phyloP scores from a whole-genome alignment of 2,888 invertebrate genomes.

The Chloromyia formosa region DNA sequence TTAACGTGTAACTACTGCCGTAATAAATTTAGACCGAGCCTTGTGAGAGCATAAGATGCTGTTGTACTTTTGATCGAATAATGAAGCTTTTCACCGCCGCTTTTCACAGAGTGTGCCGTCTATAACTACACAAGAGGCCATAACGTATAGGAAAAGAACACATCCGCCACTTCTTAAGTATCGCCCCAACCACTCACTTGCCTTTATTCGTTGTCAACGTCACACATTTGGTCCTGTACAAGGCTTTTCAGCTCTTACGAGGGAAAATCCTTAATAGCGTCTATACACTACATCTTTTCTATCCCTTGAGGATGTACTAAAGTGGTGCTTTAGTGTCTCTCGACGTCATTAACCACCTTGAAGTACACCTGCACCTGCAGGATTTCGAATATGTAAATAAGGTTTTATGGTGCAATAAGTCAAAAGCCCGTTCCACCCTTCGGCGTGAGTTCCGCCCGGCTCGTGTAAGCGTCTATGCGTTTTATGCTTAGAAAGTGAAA shows the following conservation, averaged over 20 bases:
- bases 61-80: constrained; percentile 17
- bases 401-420: constrained; percentile 43
- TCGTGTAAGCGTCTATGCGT: neutral
- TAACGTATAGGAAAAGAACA: neutral
- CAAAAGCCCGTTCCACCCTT: constrained; percentile 15
- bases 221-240: too few species aligned
- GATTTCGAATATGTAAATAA: constrained; percentile 43
- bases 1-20: neutral
- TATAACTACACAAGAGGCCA: neutral
- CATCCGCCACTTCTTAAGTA: neutral
- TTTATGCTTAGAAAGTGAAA: constrained; percentile 4
- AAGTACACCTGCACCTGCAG: constrained; percentile 37
- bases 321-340: constrained; percentile 41
- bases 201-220: neutral
- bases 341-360: constrained; percentile 39
- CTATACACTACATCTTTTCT: constrained; percentile 26
- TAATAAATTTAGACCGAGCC: neutral
- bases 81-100: constrained; percentile 3
- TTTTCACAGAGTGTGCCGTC: neutral
- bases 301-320: constrained; percentile 36
- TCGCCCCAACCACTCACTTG: neutral
- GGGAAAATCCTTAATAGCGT: constrained; percentile 28
- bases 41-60: neutral
- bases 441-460: neutral
- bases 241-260: neutral